Conservation (phyloP, 2,797 vertebrate genomes). For the Typhlichthys subterraneus region DNA sequence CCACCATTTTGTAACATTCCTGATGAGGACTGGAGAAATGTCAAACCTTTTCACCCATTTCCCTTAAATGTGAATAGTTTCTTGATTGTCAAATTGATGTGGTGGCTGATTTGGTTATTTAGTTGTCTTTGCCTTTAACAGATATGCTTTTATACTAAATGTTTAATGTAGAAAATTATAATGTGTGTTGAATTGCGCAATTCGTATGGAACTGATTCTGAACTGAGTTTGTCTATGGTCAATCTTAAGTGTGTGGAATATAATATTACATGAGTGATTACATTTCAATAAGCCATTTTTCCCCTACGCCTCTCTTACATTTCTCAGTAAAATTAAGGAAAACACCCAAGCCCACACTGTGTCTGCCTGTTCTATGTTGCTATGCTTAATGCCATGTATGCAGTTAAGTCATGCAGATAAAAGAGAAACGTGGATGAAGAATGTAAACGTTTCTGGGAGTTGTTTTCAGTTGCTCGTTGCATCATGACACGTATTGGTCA, state of each 20-base stretch:
- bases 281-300: not conserved
- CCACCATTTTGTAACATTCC: slow-evolving; percentile 71
- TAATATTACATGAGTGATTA: slow-evolving; percentile 9
- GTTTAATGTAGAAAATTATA: not conserved
- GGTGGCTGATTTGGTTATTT: not conserved
- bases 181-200: no score
- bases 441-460: slow-evolving; percentile 65
- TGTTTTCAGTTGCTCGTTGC: slow-evolving; percentile 49
- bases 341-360: slow-evolving; percentile 9
- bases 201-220: no score
- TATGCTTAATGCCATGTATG: slow-evolving; percentile 34
- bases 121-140: not conserved
- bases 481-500: slow-evolving; percentile 55
- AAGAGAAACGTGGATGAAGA: slow-evolving; percentile 59
- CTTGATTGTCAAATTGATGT: slow-evolving; percentile 3
- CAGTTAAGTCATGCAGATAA: slow-evolving; percentile 41
- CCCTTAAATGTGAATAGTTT: slow-evolving; percentile 2
- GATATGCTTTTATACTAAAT: not conserved
- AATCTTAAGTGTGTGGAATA: not conserved
- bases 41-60: slow-evolving; percentile 15
- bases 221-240: slow-evolving; percentile 1
- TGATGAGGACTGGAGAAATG: slow-evolving; percentile 34
- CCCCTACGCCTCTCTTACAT: no score
- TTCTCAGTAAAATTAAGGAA: slow-evolving; percentile 4
- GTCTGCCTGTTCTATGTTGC: slow-evolving; percentile 23